Percentiles rank a stretch among this genome's conserved stretches.
Conservation (phyloP, 2,113 vertebrate species). For the human region DNA sequence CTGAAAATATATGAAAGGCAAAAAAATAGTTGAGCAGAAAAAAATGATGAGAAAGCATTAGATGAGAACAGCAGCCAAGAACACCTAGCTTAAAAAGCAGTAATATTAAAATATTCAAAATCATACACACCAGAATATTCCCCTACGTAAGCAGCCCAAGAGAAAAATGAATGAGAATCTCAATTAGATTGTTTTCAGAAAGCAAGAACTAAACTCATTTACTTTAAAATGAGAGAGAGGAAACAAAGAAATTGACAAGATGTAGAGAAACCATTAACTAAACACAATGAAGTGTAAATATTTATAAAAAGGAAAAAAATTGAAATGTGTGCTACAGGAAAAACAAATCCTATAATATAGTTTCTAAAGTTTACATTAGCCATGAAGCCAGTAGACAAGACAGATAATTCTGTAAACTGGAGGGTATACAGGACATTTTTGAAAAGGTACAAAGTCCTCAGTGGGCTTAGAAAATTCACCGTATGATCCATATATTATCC, state of each 20-base stretch:
- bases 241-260: constrained; percentile 54
- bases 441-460: constrained; percentile 72
- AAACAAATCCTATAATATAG: constrained; percentile 18
- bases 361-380: constrained; percentile 54
- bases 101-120: constrained; percentile 75
- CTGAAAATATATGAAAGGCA: constrained; percentile 60
- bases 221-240: constrained; percentile 66
- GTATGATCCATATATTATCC: constrained; percentile 85
- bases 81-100: constrained; percentile 76
- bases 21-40: constrained; percentile 73
- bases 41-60: constrained; percentile 77
- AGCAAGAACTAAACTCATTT: constrained; percentile 59
- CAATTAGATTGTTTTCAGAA: constrained; percentile 84
- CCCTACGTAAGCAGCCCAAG: constrained; percentile 92
- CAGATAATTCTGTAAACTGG: constrained; percentile 79
- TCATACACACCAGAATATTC: constrained; percentile 98
- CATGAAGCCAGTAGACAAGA: constrained; percentile 79
- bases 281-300: constrained; percentile 45
- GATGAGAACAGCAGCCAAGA: constrained; percentile 83
- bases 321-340: not conserved
- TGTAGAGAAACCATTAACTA: constrained; percentile 57
- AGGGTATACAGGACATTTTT: constrained; percentile 74
- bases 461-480: constrained; percentile 85
- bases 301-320: constrained; percentile 47
- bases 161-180: constrained; percentile 91